Base-by-base conservation (phyloP, 2,797 vertebrate species). In the Rachycentron canadum region DNA sequence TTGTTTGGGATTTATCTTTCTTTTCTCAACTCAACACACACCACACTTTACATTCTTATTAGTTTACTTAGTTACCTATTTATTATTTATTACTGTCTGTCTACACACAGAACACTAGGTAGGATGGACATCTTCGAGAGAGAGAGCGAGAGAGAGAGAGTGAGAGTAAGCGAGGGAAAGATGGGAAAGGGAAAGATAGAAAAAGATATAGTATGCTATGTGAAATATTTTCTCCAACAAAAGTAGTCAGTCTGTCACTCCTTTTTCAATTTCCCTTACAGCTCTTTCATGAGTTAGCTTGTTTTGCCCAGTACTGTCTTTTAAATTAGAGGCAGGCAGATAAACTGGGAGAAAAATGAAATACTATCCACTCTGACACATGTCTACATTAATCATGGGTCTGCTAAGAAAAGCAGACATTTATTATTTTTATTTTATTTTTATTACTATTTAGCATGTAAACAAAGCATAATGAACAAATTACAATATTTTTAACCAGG, bases 371-470 rank as follows among this genome's bases (percentile, higher is more conserved):
- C 68, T 64, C 40, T 84, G 73, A 86, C 80, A 87, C 62, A 78
- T 79, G 77, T 81, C 74, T 56, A 60, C 74, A 81, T 88, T 79
- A 83, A 89, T 86, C 71, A 83, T 68, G 30, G 41, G 32, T 59
- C 62, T 55, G 34, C 5, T 45, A 26, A 45, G 60, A 78, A 55
- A 40, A 64, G 47, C n/a, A 65, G 60, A n/a, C 60, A 25, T 53
- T 64, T 66, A 66, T 79, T 71, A 47, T 66, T 60, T 78, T 23
- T n/a, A n/a, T n/a, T n/a, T n/a, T n/a, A n/a, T n/a, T n/a, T n/a
- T n/a, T n/a, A n/a, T n/a, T n/a, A n/a, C n/a, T 73, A 62, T 73
- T 71, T 71, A 55, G 45, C 41, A 49, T 74, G 30, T 34, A 69
- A 40, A 23, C 14, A 45, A 61, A 60, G 30, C 10, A 2, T 45